Evolutionary conservation across 2,888 invertebrate species (phyloP).

Genomic region (Calameuta filiformis): DNA sequence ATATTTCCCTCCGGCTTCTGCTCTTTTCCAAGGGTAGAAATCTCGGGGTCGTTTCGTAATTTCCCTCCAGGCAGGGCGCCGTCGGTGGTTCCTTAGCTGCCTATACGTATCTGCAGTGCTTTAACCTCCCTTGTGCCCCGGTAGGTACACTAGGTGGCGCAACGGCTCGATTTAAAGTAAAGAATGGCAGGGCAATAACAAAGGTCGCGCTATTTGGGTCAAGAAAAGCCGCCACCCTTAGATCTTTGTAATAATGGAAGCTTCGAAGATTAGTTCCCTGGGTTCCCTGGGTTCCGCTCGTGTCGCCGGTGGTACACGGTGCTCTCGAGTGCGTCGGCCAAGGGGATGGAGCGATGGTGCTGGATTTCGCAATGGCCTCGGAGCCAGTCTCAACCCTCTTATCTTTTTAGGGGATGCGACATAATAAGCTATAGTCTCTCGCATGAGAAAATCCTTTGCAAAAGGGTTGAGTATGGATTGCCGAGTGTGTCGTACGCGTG

Average conservation of each 20-base stretch:
- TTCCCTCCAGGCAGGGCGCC: background rate
- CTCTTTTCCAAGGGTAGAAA: background rate
- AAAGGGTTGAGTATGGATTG: background rate
- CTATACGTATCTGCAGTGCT: background rate
- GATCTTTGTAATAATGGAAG: constrained; percentile 24
- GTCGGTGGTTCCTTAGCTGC: background rate
- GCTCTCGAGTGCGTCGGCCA: background rate
- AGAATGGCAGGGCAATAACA: constrained; percentile 23
- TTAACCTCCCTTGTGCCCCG: background rate
- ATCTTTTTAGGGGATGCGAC: constrained; percentile 5
- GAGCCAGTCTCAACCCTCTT: constrained; percentile 5
- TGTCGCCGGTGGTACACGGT: background rate
- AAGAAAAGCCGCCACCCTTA: constrained; percentile 14
- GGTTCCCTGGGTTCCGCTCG: background rate
- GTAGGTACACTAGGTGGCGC: background rate
- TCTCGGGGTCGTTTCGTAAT: background rate
- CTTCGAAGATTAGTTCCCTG: constrained; percentile 27
- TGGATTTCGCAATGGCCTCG: background rate
- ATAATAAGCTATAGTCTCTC: constrained; percentile 19
- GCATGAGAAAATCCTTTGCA: background rate
- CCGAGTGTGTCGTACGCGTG: background rate
- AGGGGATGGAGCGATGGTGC: background rate
- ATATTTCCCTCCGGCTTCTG: background rate
- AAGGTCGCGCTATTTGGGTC: constrained; percentile 20
- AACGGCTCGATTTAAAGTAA: constrained; percentile 24